phyloP scores from a whole-genome alignment of 2,888 invertebrate genomes.

The Choreutis nemorana region DNA sequence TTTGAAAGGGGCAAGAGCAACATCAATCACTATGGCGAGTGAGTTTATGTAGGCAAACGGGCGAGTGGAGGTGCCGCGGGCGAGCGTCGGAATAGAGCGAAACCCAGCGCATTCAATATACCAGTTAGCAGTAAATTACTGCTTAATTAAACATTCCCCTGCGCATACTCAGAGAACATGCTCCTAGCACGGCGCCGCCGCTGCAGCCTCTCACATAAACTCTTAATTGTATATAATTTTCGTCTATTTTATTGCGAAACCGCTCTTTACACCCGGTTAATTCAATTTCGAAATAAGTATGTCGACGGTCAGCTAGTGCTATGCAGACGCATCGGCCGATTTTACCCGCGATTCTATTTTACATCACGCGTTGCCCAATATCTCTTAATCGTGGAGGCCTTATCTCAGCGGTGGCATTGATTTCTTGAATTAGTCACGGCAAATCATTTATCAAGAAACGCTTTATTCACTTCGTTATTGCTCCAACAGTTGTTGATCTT shows the following conservation, averaged over 20 bases:
- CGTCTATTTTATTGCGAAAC: slow-evolving; percentile 25
- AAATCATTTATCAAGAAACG: slow-evolving; percentile 5
- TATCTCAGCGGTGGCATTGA: slow-evolving; percentile 15
- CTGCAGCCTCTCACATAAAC: slow-evolving; percentile 10
- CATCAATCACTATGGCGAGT: slow-evolving; percentile 31
- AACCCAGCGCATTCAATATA: slow-evolving; percentile 24
- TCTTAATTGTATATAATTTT: slow-evolving; percentile 31
- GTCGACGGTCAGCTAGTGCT: slow-evolving; percentile 4
- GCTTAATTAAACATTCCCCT: slow-evolving; percentile 38
- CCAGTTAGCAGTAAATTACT: slow-evolving; percentile 35
- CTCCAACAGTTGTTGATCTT: slow-evolving; percentile 7
- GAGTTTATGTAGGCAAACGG: no score
- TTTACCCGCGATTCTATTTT: slow-evolving; percentile 15
- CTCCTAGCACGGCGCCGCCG: slow-evolving; percentile 15
- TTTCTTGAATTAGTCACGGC: slow-evolving; percentile 18
- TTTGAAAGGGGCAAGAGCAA: no score
- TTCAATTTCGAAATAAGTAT: slow-evolving; percentile 21
- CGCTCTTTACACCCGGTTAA: slow-evolving; percentile 19
- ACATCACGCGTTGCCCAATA: slow-evolving; percentile 22
- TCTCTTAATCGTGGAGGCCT: slow-evolving; percentile 17
- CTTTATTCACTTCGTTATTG: slow-evolving; percentile 11
- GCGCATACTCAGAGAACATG: slow-evolving; percentile 12
- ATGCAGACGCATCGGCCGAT: not conserved
- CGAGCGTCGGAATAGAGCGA: slow-evolving; percentile 16
- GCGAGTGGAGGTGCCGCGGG: slow-evolving; percentile 18